Evolutionary conservation across 2,797 vertebrate genomes (phyloP).

Genomic region (Dendrocincla tyrannina): DNA sequence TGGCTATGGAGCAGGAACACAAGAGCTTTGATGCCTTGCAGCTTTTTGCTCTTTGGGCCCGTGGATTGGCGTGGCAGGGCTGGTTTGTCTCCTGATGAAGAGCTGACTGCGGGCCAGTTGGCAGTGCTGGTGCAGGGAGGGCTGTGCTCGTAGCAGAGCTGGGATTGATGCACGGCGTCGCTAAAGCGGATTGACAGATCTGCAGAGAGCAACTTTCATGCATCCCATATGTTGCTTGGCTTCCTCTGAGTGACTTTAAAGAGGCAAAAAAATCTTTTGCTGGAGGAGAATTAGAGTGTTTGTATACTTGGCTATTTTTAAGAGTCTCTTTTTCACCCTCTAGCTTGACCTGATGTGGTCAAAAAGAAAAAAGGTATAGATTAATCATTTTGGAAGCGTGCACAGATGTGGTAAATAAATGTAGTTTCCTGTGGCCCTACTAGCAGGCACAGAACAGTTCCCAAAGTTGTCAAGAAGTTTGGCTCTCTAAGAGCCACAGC

Average conservation of each 20-base stretch:
- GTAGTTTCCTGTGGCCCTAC: background rate
- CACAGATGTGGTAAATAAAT: background rate
- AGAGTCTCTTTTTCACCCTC: background rate
- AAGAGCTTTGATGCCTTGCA: background rate
- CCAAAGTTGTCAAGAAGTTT: background rate
- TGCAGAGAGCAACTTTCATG: conserved; percentile 25
- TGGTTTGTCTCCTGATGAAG: background rate
- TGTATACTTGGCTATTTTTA: background rate
- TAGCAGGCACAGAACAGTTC: background rate
- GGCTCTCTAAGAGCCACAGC: background rate
- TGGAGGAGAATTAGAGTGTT: background rate
- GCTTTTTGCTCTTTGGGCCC: background rate
- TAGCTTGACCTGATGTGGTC: background rate
- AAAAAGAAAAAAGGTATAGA: background rate
- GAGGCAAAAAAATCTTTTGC: background rate
- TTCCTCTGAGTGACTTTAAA: background rate
- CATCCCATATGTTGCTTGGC: conserved; percentile 34
- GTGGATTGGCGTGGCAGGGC: background rate
- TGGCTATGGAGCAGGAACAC: background rate
- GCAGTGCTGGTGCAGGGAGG: background rate
- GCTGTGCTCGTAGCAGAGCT: background rate
- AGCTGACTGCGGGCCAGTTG: background rate
- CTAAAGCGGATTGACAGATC: background rate
- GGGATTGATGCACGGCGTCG: background rate
- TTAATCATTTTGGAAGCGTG: background rate